phyloP scores from a whole-genome alignment of 2,113 vertebrate species.

The Neomonachus schauinslandi region DNA sequence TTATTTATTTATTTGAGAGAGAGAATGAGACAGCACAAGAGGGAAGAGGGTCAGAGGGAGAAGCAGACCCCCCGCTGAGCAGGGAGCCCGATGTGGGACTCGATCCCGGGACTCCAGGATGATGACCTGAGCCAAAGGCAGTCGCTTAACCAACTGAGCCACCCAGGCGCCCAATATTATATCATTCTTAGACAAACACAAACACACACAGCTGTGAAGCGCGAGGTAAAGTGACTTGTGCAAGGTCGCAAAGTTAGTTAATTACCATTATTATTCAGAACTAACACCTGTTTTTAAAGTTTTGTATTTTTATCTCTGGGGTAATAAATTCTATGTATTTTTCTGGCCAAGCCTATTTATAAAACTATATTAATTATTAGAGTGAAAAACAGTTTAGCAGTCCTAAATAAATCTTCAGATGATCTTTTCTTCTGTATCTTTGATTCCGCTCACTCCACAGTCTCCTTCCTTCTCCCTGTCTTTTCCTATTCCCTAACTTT shows the following conservation, averaged over 20 bases:
- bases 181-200: constrained; percentile 16
- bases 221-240: neutral
- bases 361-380: constrained; percentile 44
- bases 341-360: constrained; percentile 49
- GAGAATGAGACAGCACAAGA: too few species aligned
- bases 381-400: constrained; percentile 24
- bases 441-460: neutral
- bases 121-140: too few species aligned
- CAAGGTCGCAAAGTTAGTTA: constrained; percentile 20
- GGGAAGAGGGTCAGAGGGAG: too few species aligned
- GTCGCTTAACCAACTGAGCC: too few species aligned
- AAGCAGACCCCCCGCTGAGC: too few species aligned
- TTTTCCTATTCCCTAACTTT: neutral
- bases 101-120: too few species aligned
- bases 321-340: constrained; percentile 24
- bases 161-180: neutral
- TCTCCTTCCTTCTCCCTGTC: neutral
- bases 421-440: neutral
- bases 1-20: too few species aligned
- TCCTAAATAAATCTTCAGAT: neutral
- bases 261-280: neutral
- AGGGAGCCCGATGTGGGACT: too few species aligned
- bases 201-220: neutral
- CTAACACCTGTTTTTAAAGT: neutral
- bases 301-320: constrained; percentile 27